Percentiles rank a stretch among this genome's conserved stretches.
Conservation (phyloP, 2,113 vertebrate species). For the Bucco capensis region DNA sequence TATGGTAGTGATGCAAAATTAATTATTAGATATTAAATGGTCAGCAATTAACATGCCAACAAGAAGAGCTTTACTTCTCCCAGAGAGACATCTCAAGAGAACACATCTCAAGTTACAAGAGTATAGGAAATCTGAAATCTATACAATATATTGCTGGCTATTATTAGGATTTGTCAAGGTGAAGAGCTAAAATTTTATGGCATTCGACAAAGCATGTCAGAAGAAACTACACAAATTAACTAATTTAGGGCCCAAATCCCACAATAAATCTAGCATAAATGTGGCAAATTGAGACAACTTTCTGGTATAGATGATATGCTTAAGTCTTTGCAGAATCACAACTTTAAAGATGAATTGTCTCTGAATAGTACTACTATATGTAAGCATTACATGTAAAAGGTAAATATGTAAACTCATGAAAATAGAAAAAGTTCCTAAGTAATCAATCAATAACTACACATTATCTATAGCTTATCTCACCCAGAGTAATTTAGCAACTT, state of each 20-base stretch:
- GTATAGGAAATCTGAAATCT: neutral
- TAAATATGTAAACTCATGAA: neutral
- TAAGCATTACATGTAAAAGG: neutral
- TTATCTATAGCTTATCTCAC: neutral
- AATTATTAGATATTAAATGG: neutral
- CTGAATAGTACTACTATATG: neutral
- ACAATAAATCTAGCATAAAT: neutral
- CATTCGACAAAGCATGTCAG: neutral
- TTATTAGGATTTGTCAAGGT: neutral
- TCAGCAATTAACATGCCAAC: neutral
- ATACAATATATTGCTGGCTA: neutral
- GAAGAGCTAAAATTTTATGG: neutral
- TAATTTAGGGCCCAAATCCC: neutral
- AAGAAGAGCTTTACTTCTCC: neutral
- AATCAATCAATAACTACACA: neutral
- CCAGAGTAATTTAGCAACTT: conserved; percentile 3
- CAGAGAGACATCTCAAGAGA: neutral
- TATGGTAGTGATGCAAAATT: neutral
- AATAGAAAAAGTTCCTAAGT: neutral
- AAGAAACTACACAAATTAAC: conserved; percentile 7
- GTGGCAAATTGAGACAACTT: neutral
- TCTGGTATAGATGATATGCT: neutral
- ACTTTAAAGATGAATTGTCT: neutral
- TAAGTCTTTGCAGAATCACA: neutral
- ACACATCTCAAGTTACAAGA: neutral